These are phyloP conservation scores for Drosophila mojavensis DNA, from an alignment of 1,140 invertebrate genomes.

Conservation along the genomic window DNA sequence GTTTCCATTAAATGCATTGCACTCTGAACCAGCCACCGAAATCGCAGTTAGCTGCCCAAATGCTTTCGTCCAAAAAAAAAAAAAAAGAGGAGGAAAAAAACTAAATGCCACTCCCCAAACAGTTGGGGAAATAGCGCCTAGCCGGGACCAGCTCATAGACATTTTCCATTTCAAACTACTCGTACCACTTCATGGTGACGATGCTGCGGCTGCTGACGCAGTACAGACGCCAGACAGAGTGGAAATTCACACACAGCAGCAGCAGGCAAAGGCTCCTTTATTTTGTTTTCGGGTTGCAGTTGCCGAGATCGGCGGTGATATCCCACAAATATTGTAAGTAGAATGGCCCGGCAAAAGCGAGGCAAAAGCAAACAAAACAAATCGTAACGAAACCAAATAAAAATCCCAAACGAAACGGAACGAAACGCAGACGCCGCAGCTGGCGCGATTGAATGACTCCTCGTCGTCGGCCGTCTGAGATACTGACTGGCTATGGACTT, in stretches of 20 bases:
- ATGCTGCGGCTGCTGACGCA: constrained; percentile 57
- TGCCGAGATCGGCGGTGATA: constrained; percentile 75
- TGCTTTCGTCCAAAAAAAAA: constrained; percentile 62
- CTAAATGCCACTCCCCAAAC: constrained; percentile 58
- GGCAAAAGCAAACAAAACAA: constrained; percentile 53
- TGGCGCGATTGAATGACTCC: constrained; percentile 81
- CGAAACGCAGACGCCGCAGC: constrained; percentile 76
- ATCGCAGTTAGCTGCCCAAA: constrained; percentile 41
- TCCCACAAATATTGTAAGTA: constrained; percentile 79
- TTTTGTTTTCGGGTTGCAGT: constrained; percentile 58
- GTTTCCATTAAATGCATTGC: constrained; percentile 72
- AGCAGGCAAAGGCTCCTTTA: constrained; percentile 42
- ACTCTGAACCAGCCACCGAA: constrained; percentile 74
- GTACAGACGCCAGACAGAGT: constrained; percentile 72
- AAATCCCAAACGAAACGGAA: constrained; percentile 55
- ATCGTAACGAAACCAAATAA: constrained; percentile 33
- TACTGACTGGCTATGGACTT: constrained; percentile 72
- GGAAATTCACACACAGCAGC: constrained; percentile 68
- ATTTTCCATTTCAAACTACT: constrained; percentile 67
- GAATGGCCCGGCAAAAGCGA: constrained; percentile 63
- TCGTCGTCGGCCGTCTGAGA: constrained; percentile 75
- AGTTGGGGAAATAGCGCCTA: constrained; percentile 31
- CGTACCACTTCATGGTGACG: constrained; percentile 72
- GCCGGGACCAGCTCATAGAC: constrained; percentile 56
- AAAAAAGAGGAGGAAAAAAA: constrained; percentile 6